phyloP scores from a whole-genome alignment of 2,888 invertebrate species.

The Phaonia tiefii region DNA sequence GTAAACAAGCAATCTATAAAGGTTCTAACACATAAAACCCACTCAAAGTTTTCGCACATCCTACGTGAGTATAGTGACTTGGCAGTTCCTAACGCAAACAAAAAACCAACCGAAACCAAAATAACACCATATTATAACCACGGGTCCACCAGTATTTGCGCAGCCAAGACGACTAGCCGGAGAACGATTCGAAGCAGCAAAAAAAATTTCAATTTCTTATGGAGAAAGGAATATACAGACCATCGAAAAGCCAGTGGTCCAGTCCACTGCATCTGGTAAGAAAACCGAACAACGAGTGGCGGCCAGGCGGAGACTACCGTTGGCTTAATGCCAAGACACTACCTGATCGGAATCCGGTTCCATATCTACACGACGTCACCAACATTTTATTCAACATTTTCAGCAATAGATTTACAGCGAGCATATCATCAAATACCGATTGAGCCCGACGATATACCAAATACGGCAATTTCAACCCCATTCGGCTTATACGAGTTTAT shows the following conservation, averaged over 20 bases:
- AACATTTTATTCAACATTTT: conserved; percentile 4
- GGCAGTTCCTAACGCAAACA: no score
- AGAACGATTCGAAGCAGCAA: conserved; percentile 58
- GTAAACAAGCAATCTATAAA: neutral
- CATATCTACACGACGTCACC: conserved; percentile 2
- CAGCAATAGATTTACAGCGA: no score
- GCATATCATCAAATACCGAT: conserved; percentile 1
- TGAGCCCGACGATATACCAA: neutral
- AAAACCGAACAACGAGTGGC: conserved; percentile 47
- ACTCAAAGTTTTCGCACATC: neutral
- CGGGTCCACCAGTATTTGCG: no score
- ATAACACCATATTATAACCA: conserved; percentile 15
- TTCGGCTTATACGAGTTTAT: no score
- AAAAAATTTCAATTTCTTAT: conserved; percentile 61
- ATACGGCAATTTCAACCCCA: conserved; percentile 33
- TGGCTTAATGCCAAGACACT: conserved; percentile 67
- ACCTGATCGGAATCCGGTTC: conserved; percentile 5
- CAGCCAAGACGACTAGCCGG: conserved; percentile 27
- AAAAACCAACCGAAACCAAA: neutral
- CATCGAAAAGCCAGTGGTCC: conserved; percentile 77
- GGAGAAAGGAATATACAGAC: no score
- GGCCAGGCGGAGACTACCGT: conserved; percentile 71
- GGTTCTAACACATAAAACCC: neutral
- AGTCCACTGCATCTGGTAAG: conserved; percentile 75
- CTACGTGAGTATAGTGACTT: neutral